phyloP scores from a whole-genome alignment of 1,140 invertebrate genomes.

The Protaetia brevitarsis region DNA sequence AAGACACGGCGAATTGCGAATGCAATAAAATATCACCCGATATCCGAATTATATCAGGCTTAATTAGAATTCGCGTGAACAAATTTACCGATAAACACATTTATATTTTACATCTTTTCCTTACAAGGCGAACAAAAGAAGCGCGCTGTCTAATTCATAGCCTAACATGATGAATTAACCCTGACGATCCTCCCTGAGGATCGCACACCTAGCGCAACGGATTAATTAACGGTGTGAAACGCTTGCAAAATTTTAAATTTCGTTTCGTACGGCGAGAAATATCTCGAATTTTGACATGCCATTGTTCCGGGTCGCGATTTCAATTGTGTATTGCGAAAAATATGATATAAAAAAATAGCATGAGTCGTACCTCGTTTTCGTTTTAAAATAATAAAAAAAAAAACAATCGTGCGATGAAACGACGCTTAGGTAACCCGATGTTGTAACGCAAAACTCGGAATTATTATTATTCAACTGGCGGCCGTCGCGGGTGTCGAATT shows the following conservation, averaged over 20 bases:
- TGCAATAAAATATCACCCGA: not conserved
- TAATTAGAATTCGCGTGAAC: not conserved
- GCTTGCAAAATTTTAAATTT: not conserved
- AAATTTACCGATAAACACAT: no score
- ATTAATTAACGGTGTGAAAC: not conserved
- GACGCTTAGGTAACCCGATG: not conserved
- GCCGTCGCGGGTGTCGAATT: slow-evolving; percentile 11
- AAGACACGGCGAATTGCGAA: not conserved
- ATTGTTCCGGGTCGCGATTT: not conserved
- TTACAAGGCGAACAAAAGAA: no score
- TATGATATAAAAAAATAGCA: no score
- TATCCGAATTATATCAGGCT: no score
- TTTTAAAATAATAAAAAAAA: no score
- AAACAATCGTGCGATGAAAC: not conserved
- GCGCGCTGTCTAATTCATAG: no score
- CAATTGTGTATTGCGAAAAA: not conserved
- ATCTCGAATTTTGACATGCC: not conserved
- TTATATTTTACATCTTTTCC: no score
- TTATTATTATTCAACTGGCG: not conserved
- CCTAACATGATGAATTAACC: no score
- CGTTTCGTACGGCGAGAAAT: not conserved
- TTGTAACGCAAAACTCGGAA: slow-evolving; percentile 5
- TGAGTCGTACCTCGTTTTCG: no score
- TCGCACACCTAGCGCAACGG: not conserved
- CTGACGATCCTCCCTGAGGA: not conserved